A percentile compares a stretch with the other conserved stretches of the same genome.
These are phyloP conservation scores for Ptyas mucosa DNA, from an alignment of 2,113 vertebrate species.

Conservation along the genomic window DNA sequence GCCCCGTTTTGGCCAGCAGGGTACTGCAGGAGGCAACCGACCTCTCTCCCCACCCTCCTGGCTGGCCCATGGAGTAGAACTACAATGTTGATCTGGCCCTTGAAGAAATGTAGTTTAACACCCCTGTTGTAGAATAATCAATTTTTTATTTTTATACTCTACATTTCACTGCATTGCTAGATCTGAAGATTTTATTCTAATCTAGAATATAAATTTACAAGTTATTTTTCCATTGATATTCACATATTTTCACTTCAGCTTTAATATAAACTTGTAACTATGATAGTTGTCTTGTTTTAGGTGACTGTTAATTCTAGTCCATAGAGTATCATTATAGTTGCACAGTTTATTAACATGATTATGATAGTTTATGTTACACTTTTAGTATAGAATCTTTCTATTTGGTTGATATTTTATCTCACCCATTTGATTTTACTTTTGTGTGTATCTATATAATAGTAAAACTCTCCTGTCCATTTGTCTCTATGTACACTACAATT, in stretches of 20 bases:
- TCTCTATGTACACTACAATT: too few species aligned
- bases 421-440: background rate
- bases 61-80: too few species aligned
- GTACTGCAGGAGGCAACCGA: too few species aligned
- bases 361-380: background rate
- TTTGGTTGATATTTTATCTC: background rate
- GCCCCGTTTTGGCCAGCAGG: too few species aligned
- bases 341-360: background rate
- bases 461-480: too few species aligned
- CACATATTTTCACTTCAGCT: background rate
- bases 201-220: background rate
- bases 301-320: background rate
- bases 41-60: too few species aligned
- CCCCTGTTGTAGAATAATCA: too few species aligned
- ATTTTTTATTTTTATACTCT: background rate
- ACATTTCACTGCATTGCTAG: background rate
- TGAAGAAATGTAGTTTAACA: too few species aligned
- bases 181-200: background rate
- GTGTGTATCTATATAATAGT: too few species aligned
- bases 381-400: background rate
- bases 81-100: too few species aligned
- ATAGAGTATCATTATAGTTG: background rate
- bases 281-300: background rate
- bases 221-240: slow-evolving; percentile 5
- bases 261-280: background rate